phyloP scores from a whole-genome alignment of 2,888 invertebrate species.

The Apoderus coryli region DNA sequence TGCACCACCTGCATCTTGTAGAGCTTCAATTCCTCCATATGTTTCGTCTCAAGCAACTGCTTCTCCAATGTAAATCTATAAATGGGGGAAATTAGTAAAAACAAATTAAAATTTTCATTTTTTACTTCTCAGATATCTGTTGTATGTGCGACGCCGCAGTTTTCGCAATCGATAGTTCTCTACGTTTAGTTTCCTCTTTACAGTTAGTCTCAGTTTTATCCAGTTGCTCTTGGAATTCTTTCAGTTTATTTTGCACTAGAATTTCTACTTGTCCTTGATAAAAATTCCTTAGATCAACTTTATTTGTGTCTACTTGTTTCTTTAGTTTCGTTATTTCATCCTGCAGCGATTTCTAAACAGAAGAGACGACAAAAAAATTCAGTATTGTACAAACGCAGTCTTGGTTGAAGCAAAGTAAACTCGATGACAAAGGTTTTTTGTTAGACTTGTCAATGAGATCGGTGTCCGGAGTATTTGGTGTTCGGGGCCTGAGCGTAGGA shows the following conservation, averaged over 20 bases:
- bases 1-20: slow-evolving; percentile 56
- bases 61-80: slow-evolving; percentile 57
- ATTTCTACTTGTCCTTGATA: slow-evolving; percentile 72
- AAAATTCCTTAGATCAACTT: slow-evolving; percentile 52
- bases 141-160: slow-evolving; percentile 57
- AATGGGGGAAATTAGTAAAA: background rate
- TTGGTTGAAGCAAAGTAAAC: too few species aligned
- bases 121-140: slow-evolving; percentile 51
- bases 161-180: slow-evolving; percentile 52
- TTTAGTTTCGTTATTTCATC: slow-evolving; percentile 31
- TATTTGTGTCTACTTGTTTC: slow-evolving; percentile 45
- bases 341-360: slow-evolving; percentile 33
- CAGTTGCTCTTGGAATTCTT: slow-evolving; percentile 62
- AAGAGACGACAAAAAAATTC: too few species aligned
- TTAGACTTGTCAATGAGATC: too few species aligned
- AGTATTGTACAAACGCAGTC: too few species aligned
- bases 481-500: too few species aligned
- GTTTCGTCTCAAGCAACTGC: slow-evolving; percentile 63
- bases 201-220: slow-evolving; percentile 52
- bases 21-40: slow-evolving; percentile 61
- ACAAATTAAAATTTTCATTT: slow-evolving; percentile 9
- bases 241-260: slow-evolving; percentile 58
- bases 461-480: too few species aligned
- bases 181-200: slow-evolving; percentile 45
- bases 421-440: too few species aligned